Evolutionary conservation across 1,140 invertebrate species (phyloP), one percentile per base, ranked within the genome.

Genomic region (Drosophila lowei): DNA sequence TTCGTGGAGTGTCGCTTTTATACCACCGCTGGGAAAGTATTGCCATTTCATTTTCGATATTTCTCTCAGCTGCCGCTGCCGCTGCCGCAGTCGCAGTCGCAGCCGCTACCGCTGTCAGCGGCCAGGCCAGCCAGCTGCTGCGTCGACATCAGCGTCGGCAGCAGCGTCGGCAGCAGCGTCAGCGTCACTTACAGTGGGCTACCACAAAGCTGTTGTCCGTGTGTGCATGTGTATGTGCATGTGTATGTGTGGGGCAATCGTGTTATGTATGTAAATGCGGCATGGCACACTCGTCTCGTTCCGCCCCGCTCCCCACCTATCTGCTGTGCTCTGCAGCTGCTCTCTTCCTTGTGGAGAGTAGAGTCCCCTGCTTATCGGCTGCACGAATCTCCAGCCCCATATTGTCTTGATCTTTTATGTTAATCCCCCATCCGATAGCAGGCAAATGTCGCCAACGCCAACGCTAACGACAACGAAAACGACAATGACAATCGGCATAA

Each of bases 21-120:
- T 90, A 90, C 81, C 72, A 79, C 57, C 71, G 72, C 79, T 84
- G 89, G 74, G 89, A 90, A 89, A 90, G 86, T 90, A 88, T 90
- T 88, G 90, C 89, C 84, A 89, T 89, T 89, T 84, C 84, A 77
- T 88, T 88, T 84, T 83, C 84, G 72, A 89, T 89, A 84, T 84
- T 79, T 84, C 77, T 83, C 78, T 76, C 67, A 5, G 60, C 61
- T 52, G 55, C 13, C 41, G 30, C 48, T 47, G 48, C 47, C 50
- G 47, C 41, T 48, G 50, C 23, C 61, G 50, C 42, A 6, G 44
- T 7, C 25, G 49, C 63, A 9, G 41, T 2, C 16, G 21, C 34
- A 25, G 38, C 21, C 48, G 30, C 48, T 47, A 34, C 47, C 52
- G 47, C 41, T 55, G 52, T 18, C 61, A 11, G 61, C 61, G 30